These are phyloP conservation scores for Pseudomyrmex sp. DNA, from an alignment of 1,140 invertebrate species.

Conservation along the genomic window DNA sequence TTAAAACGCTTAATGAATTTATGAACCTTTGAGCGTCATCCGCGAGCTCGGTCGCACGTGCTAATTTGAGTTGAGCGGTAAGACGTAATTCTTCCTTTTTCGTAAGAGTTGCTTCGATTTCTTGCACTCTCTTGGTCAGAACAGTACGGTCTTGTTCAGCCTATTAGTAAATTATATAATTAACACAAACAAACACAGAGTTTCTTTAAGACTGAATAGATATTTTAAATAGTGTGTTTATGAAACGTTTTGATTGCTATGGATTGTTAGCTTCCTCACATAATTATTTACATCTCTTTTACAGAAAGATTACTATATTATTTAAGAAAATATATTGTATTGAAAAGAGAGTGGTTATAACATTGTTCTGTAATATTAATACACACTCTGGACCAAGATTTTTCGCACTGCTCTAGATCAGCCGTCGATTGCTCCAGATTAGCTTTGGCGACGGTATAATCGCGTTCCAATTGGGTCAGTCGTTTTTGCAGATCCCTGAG, in stretches of 20 bases:
- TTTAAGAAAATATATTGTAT: neutral
- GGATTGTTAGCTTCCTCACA: neutral
- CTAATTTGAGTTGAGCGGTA: slow-evolving; percentile 90
- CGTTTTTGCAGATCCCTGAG: slow-evolving; percentile 90
- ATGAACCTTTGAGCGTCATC: slow-evolving; percentile 93
- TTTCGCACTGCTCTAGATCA: slow-evolving; percentile 90
- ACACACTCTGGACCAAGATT: slow-evolving; percentile 85
- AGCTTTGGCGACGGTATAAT: slow-evolving; percentile 88
- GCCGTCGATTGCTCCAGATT: slow-evolving; percentile 87
- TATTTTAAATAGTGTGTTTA: neutral
- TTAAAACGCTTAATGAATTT: neutral
- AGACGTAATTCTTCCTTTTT: slow-evolving; percentile 91
- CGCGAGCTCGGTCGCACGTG: slow-evolving; percentile 92
- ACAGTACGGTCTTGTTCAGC: slow-evolving; percentile 92
- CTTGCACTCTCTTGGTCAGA: slow-evolving; percentile 91
- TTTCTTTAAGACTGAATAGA: neutral
- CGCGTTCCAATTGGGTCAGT: slow-evolving; percentile 89
- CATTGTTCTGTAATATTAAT: slow-evolving; percentile 18
- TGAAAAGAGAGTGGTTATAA: neutral
- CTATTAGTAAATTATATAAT: slow-evolving; percentile 81
- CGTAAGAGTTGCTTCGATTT: slow-evolving; percentile 92
- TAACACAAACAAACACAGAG: neutral
- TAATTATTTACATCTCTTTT: neutral
- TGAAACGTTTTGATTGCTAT: neutral
- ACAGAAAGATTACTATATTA: neutral